Evolutionary conservation across 2,797 vertebrate species (phyloP).

Genomic region (Myotis planiceps): DNA sequence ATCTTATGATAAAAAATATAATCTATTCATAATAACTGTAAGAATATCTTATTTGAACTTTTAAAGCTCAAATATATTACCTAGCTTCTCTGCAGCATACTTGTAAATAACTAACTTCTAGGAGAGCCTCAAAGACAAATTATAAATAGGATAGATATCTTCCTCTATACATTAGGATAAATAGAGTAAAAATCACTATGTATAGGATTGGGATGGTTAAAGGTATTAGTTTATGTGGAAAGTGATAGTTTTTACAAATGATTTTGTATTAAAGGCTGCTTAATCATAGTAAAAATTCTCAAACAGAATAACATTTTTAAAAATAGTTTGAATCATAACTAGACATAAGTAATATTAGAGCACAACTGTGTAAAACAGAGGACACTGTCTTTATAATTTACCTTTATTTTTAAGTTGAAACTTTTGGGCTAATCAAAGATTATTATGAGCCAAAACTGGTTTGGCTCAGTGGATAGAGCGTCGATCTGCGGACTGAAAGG

Average conservation of each 20-base stretch:
- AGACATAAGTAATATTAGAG: neutral
- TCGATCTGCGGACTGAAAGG: too few species aligned
- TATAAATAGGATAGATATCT: neutral
- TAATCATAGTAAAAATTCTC: neutral
- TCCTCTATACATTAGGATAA: neutral
- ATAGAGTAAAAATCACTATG: neutral
- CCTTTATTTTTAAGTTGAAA: neutral
- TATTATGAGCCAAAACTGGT: too few species aligned
- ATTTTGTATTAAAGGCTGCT: neutral
- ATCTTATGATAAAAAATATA: constrained; percentile 23
- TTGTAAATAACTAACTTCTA: neutral
- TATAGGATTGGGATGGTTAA: neutral
- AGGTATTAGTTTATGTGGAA: neutral
- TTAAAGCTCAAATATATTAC: constrained; percentile 8
- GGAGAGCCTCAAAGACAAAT: constrained; percentile 1
- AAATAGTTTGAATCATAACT: neutral
- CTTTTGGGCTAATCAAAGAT: neutral
- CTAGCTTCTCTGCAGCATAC: neutral
- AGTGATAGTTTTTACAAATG: neutral
- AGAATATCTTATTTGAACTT: neutral
- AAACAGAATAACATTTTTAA: neutral
- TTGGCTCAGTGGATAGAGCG: too few species aligned
- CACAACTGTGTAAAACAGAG: neutral
- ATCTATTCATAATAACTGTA: neutral
- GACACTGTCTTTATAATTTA: neutral